Conservation (phyloP, 2,888 invertebrate genomes). For the Cerceris ruficornis region DNA sequence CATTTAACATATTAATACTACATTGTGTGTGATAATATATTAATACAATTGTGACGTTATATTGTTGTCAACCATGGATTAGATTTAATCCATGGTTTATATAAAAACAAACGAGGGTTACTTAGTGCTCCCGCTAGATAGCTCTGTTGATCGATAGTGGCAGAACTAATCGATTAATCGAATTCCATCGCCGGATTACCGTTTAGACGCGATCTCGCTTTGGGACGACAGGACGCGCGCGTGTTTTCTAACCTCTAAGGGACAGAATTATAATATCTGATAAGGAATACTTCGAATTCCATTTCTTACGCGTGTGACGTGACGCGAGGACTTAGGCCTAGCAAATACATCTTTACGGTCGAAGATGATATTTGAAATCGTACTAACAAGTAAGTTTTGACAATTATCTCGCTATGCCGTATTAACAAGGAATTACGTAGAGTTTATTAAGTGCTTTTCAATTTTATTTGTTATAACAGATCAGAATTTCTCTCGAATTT, state of each 20-base stretch:
- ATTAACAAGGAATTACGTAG: too few relatives aligned
- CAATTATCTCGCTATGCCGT: background rate
- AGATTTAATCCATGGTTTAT: too few relatives aligned
- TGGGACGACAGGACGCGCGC: background rate
- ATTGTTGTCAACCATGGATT: too few relatives aligned
- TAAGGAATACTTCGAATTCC: conserved; percentile 25
- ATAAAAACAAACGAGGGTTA: too few relatives aligned
- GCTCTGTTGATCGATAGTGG: conserved; percentile 17
- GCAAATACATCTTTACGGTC: background rate
- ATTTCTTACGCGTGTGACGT: background rate
- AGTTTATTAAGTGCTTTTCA: background rate
- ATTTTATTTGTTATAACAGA: background rate
- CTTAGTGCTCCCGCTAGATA: conserved; percentile 3
- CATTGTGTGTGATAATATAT: too few relatives aligned
- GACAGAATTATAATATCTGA: conserved; percentile 4
- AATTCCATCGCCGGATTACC: conserved; percentile 22
- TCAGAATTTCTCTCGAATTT: background rate
- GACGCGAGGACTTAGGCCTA: background rate
- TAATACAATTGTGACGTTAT: too few relatives aligned
- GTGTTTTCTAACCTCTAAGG: background rate
- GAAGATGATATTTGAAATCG: background rate
- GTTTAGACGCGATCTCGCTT: background rate
- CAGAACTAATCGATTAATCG: conserved; percentile 22
- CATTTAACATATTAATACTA: too few relatives aligned
- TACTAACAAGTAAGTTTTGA: background rate